Conservation (phyloP, 2,797 vertebrate species). For the Graptemys geographica region DNA sequence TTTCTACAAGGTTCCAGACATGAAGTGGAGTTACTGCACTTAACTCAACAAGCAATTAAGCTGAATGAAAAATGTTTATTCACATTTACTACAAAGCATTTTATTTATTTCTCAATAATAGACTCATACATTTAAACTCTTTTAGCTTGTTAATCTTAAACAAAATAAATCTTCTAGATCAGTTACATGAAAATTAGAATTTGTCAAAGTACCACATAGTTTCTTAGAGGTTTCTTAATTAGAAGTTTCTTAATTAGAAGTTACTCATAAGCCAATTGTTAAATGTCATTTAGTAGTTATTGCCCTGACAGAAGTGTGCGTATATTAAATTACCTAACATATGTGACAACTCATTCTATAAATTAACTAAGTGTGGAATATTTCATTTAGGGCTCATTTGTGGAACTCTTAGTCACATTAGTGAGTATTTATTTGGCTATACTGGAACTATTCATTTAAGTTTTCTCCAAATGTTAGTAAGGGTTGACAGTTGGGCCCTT, state of each 20-base stretch:
- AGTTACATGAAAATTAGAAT: background rate
- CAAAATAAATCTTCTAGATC: background rate
- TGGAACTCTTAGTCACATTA: background rate
- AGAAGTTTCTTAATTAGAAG: conserved; percentile 2
- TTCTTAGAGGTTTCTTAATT: background rate
- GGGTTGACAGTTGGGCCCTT: background rate
- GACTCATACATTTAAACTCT: rapidly evolving
- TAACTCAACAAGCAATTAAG: conserved; percentile 16
- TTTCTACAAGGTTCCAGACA: background rate
- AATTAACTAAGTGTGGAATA: background rate
- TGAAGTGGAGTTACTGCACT: background rate
- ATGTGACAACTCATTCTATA: background rate
- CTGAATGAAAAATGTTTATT: background rate
- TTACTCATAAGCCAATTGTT: background rate
- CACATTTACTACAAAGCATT: background rate
- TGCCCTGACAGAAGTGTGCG: background rate
- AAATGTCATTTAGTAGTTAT: background rate
- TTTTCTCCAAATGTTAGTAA: background rate
- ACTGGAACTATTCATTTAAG: background rate
- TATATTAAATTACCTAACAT: background rate
- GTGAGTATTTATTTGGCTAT: background rate
- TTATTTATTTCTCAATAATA: background rate
- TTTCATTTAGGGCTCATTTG: background rate
- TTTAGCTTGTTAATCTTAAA: background rate
- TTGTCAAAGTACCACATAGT: background rate